Conservation (phyloP, 2,113 vertebrate genomes). For the Nycticebus coucang region DNA sequence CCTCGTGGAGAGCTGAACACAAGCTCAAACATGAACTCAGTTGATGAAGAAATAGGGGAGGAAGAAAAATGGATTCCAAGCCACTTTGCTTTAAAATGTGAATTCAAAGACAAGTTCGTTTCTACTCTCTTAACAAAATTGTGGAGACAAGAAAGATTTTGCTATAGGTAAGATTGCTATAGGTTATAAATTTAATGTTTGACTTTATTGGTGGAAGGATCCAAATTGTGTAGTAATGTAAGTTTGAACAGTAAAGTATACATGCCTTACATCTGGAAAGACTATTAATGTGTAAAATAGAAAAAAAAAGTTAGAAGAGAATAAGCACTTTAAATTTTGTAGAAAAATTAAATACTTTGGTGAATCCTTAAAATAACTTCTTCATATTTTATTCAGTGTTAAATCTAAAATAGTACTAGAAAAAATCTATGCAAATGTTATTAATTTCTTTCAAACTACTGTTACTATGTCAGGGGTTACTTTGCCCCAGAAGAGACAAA, state of each 20-base stretch:
- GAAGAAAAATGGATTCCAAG: neutral
- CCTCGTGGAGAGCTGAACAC: neutral
- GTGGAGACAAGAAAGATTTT: neutral
- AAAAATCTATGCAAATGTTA: neutral
- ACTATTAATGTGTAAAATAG: neutral
- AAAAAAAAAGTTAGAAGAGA: neutral
- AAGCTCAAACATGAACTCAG: neutral
- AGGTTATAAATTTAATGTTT: neutral
- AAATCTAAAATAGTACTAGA: neutral
- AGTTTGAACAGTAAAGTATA: neutral
- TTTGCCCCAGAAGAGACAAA: too few relatives aligned
- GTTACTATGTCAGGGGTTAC: too few relatives aligned
- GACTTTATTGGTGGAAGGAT: neutral
- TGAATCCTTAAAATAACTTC: neutral
- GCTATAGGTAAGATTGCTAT: neutral
- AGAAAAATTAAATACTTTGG: neutral
- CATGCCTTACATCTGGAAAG: neutral
- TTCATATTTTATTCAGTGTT: neutral
- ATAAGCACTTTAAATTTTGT: neutral
- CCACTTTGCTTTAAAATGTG: neutral
- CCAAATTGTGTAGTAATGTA: neutral
- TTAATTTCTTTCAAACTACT: neutral
- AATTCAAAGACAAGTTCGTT: neutral
- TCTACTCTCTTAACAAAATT: neutral
- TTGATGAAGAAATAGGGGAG: neutral